phyloP scores from a whole-genome alignment of 2,113 vertebrate species.

The Anser brachyrhynchus region DNA sequence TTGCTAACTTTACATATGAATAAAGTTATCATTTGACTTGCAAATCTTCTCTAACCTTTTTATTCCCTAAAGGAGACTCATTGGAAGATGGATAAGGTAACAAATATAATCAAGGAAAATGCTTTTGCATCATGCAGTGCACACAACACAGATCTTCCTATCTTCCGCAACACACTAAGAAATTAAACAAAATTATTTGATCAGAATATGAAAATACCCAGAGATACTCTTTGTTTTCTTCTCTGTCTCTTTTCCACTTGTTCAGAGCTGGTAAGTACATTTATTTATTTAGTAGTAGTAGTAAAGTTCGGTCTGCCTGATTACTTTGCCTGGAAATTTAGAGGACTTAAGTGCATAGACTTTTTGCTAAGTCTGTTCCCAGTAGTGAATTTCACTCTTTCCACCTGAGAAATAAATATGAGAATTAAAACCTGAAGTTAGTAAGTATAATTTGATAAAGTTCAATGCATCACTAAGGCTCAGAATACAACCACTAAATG shows the following conservation, averaged over 20 bases:
- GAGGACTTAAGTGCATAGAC: neutral
- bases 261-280: neutral
- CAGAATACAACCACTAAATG: neutral
- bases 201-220: neutral
- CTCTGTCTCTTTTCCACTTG: neutral
- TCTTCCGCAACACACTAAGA: neutral
- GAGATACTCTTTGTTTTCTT: neutral
- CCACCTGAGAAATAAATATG: neutral
- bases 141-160: neutral
- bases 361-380: neutral
- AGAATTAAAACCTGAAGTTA: neutral
- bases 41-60: neutral
- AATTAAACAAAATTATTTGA: neutral
- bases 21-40: constrained; percentile 21
- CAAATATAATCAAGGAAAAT: constrained; percentile 46
- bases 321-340: neutral
- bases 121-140: neutral
- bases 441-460: neutral
- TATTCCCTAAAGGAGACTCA: neutral
- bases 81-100: neutral
- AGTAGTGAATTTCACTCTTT: neutral
- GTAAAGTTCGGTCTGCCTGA: neutral
- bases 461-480: neutral
- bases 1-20: neutral
- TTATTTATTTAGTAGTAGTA: too few relatives aligned